A percentile compares a stretch with the other conserved stretches of the same genome.
phyloP scores from a whole-genome alignment of 1,140 invertebrate species.

The Drosophila lacteicornis region DNA sequence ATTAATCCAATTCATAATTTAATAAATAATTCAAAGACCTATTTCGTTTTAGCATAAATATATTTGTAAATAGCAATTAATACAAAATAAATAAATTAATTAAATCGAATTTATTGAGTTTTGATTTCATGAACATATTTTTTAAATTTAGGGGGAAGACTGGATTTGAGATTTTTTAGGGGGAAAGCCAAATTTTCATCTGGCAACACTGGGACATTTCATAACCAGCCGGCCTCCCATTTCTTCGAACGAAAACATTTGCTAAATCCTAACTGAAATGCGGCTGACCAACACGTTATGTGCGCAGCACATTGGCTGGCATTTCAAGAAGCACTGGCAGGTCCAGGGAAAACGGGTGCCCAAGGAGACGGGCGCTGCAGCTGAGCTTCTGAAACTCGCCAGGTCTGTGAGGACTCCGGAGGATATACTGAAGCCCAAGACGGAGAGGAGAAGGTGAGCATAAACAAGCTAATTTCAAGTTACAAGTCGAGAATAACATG shows the following conservation, averaged over 20 bases:
- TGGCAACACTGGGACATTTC: constrained; percentile 22
- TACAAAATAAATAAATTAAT: too few species aligned
- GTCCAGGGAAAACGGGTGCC: constrained; percentile 87
- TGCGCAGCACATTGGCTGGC: constrained; percentile 89
- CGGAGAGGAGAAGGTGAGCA: constrained; percentile 58
- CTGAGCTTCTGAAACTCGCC: constrained; percentile 82
- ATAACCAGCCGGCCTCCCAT: constrained; percentile 16
- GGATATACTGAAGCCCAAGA: constrained; percentile 40
- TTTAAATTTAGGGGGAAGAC: neutral
- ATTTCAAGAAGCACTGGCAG: constrained; percentile 89
- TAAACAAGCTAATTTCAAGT: neutral
- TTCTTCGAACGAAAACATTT: constrained; percentile 26
- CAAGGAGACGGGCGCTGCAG: constrained; percentile 85
- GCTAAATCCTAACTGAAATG: constrained; percentile 86
- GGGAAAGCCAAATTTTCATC: too few species aligned
- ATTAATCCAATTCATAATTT: too few species aligned
- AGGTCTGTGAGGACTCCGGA: constrained; percentile 52
- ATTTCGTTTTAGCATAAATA: too few species aligned
- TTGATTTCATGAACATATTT: neutral
- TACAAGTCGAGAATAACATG: neutral
- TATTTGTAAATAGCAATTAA: too few species aligned
- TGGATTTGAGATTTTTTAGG: too few species aligned
- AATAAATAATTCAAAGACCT: too few species aligned
- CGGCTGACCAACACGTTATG: constrained; percentile 87
- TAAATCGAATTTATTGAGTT: too few species aligned